These are phyloP conservation scores for Parotocinclus haroldoi DNA, from an alignment of 2,797 vertebrate species.

Conservation along the genomic window DNA sequence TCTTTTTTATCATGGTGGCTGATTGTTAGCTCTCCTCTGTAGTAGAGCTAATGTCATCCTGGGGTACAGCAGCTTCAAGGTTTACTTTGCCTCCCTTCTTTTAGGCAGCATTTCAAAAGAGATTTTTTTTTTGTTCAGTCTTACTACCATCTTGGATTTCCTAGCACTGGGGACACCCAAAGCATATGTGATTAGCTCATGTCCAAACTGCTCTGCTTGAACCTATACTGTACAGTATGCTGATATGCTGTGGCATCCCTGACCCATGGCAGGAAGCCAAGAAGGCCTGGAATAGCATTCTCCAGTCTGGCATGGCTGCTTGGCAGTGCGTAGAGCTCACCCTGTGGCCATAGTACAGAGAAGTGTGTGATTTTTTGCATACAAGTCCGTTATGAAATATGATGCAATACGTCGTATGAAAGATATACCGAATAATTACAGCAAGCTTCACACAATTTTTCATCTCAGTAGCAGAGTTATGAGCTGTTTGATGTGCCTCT, in stretches of 20 bases:
- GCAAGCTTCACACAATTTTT: too few species aligned
- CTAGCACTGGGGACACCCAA: conserved; percentile 8
- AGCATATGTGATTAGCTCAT: conserved; percentile 19
- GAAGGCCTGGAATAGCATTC: conserved; percentile 21
- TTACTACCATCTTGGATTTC: neutral
- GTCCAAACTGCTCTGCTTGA: conserved; percentile 27
- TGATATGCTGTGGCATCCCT: conserved; percentile 34
- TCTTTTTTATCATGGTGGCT: too few species aligned
- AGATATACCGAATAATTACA: neutral
- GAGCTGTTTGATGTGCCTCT: conserved; percentile 6
- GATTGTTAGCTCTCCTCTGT: too few species aligned
- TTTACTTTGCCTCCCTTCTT: too few species aligned
- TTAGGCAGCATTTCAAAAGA: too few species aligned
- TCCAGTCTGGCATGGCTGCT: conserved; percentile 29
- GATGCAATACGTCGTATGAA: conserved; percentile 1
- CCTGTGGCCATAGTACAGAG: conserved; percentile 4
- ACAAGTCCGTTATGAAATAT: conserved; percentile 9
- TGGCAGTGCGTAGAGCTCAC: conserved; percentile 35
- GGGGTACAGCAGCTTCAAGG: too few species aligned
- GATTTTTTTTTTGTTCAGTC: neutral
- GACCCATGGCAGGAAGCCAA: conserved; percentile 25
- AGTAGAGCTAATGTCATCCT: too few species aligned
- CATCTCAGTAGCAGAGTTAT: conserved; percentile 4
- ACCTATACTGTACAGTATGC: conserved; percentile 7
- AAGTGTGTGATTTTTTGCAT: conserved; percentile 10